Conservation (phyloP, 2,113 vertebrate genomes). For the Sphyrna mokarran region DNA sequence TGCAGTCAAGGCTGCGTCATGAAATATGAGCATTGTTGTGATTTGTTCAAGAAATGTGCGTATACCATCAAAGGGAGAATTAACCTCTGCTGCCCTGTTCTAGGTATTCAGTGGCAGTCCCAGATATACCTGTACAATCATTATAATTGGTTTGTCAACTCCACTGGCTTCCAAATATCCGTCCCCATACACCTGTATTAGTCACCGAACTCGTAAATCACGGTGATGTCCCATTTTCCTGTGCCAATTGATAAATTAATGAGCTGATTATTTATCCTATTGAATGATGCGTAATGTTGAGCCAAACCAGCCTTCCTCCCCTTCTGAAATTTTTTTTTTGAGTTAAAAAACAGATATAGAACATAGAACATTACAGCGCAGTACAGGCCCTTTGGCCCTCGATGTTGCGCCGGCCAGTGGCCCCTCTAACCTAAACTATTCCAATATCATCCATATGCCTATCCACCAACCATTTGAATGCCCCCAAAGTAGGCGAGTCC, state of each 20-base stretch:
- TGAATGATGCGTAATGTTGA: background rate
- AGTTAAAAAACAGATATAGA: background rate
- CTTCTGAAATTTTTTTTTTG: background rate
- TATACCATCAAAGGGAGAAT: background rate
- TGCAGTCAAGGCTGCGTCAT: constrained; percentile 24
- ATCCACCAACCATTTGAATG: too few relatives aligned
- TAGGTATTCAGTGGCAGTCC: background rate
- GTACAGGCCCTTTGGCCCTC: too few relatives aligned
- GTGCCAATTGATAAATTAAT: background rate
- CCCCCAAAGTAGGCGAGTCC: too few relatives aligned
- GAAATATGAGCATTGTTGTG: background rate
- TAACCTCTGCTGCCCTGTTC: background rate
- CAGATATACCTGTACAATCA: background rate
- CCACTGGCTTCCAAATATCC: background rate
- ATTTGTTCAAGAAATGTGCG: background rate
- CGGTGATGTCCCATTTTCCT: background rate
- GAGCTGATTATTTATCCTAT: background rate
- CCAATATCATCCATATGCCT: too few relatives aligned
- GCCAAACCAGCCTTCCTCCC: background rate
- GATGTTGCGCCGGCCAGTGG: too few relatives aligned
- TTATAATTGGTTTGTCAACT: background rate
- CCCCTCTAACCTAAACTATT: too few relatives aligned
- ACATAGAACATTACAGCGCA: too few relatives aligned
- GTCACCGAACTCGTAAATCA: background rate
- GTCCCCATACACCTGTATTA: background rate